Evolutionary conservation across 2,797 vertebrate species (phyloP), one percentile per base, ranked within the genome.

Genomic region (Eupleurogrammus muticus): DNA sequence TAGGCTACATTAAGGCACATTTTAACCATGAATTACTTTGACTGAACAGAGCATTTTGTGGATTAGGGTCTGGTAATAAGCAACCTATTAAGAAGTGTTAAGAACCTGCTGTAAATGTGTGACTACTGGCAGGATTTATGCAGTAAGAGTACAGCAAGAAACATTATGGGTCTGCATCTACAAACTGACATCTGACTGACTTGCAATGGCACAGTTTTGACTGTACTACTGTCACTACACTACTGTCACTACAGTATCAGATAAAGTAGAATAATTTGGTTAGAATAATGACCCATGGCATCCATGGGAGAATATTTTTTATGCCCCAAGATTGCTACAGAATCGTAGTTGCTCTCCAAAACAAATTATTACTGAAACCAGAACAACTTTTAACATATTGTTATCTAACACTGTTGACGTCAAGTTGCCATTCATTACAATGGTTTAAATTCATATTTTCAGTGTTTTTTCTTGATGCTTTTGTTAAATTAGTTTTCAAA

Each of bases 11-110:
- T n/a, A n/a, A n/a, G n/a, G n/a, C n/a, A n/a, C n/a, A n/a, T n/a
- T n/a, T n/a, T n/a, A n/a, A n/a, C n/a, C n/a, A n/a, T n/a, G n/a
- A n/a, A n/a, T n/a, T n/a, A n/a, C n/a, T n/a, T n/a, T n/a, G n/a
- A n/a, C n/a, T n/a, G n/a, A n/a, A n/a, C n/a, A n/a, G n/a, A n/a
- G n/a, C n/a, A n/a, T n/a, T n/a, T n/a, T n/a, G n/a, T n/a, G n/a
- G n/a, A n/a, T n/a, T n/a, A 28, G 16, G 16, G 17, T 34, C 3
- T 50, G 38, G 65, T 65, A 59, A 47, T 63, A 49, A 62, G 14
- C 5, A n/a, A 55, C 21, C n/a, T 20, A 5, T 6, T 44, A 11
- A 32, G 14, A 58, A 11, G n/a, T 50, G 28, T 50, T 14, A 14
- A 38, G 13, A 38, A 38, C 36, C 36, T 38, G 2, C 36, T 60